Base-by-base conservation (phyloP, 2,888 invertebrate species). In the Lamellibrachia columna region DNA sequence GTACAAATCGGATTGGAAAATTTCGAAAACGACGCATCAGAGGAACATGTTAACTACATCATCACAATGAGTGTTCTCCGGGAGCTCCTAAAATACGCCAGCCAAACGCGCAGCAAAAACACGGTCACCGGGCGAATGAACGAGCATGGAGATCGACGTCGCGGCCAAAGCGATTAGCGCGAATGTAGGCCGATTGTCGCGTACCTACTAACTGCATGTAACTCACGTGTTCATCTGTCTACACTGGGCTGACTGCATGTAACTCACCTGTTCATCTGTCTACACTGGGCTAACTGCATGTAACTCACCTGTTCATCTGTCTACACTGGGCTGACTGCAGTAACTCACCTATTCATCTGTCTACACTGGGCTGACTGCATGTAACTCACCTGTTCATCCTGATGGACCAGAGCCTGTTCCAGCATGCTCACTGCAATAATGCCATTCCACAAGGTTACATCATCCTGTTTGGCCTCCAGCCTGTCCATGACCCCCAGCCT, bases 401-500 rank as follows among this genome's bases (percentile, higher is more conserved):
- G n/a, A 52, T 93, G 93, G 4, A 40, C n/a, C 22, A 91, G 22
- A 3, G 75, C 75, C 75, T 75, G 75, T n/a, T 75, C 75, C 75
- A 75, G 6, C 75, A 97, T 96, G 6, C 97, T 95, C 93, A 97
- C 97, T 52, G 97, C 96, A 2, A 97, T 97, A 91, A 97, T 96
- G 90, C 97, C 97, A 95, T 97, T 97, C 98, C 97, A 97, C 93
- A 96, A 95, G 3, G 75, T 75, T 6, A 22, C n/a, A 75, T 3
- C 3, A 15, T 75, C 75, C 75, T 22, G 3, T 2, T n/a, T 75
- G 4, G 1, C 75, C 22, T 75, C 75, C 75, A 75, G 75, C 22
- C 11, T 22, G 22, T 11, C 75, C 75, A 22, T 75, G 15, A 75
- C 75, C 22, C n/a, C 75, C 3, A 6, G 4, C 22, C 75, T 15